These are phyloP conservation scores for Phania funesta DNA, from an alignment of 2,888 invertebrate species.

Conservation along the genomic window DNA sequence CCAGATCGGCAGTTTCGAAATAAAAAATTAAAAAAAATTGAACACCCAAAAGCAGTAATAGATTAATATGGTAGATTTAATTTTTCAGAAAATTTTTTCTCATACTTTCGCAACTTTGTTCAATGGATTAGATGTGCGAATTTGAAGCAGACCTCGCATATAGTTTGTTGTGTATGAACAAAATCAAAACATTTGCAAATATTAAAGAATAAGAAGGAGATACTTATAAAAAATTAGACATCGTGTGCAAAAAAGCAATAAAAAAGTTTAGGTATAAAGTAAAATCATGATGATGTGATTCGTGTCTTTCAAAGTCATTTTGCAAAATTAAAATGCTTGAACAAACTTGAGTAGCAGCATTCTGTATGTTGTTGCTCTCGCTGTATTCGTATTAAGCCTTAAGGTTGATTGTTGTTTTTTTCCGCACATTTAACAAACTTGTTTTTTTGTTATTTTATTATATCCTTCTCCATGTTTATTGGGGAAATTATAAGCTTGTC, in stretches of 20 bases:
- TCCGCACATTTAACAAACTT: no score
- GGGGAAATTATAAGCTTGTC: no score
- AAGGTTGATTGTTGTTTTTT: constrained; percentile 9
- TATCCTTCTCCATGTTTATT: no score
- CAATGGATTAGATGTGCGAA: constrained; percentile 42
- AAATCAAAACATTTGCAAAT: constrained; percentile 14
- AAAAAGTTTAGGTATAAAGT: not conserved
- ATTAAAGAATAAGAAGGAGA: constrained; percentile 1
- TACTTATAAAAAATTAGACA: constrained; percentile 9
- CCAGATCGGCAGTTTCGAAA: no score
- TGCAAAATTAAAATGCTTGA: constrained; percentile 59
- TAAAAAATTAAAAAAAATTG: no score
- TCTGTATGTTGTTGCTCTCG: no score
- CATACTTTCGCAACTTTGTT: no score
- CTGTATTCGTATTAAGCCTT: constrained; percentile 19
- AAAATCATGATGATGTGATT: constrained; percentile 44
- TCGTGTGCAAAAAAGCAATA: constrained; percentile 10
- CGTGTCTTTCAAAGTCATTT: constrained; percentile 58
- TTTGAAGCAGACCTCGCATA: not conserved
- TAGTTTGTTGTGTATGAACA: not conserved
- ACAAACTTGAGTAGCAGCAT: constrained; percentile 47
- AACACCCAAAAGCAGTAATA: no score
- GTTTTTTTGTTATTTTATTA: no score
- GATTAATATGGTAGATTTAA: no score
- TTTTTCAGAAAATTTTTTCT: no score